Base-by-base conservation (phyloP, 2,888 invertebrate species). In the Drosophila conformis region DNA sequence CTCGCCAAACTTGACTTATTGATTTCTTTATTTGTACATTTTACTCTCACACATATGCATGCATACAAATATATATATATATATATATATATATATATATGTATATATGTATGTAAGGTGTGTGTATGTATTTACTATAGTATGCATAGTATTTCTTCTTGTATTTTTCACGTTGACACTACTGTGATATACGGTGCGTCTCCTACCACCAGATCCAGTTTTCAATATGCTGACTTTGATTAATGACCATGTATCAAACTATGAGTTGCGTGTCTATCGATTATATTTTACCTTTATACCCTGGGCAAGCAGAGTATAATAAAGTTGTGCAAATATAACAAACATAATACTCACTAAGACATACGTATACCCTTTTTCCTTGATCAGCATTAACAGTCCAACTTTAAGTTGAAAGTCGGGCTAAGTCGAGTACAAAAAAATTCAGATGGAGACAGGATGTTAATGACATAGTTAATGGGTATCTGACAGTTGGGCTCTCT, bases 1-100 rank as follows among this genome's bases (percentile, higher is more conserved):
- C 56, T 69, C 60, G 70, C 62, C 70, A 74, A 79, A 72, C 70
- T 79, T 76, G 80, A 76, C 79, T 82, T 87, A 85, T 83, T 87
- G 85, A 83, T 85, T 83, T 85, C 84, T 81, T 81, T 82, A 82
- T 82, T 76, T 72, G 46, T 64, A 38, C 27, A 56, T 13, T 27
- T 56, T 27, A 36, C 27, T 36, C 18, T 7, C 11, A 27, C 8
- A 29, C 15, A 15, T 21, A 36, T 7, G 13, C 15, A 31, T 42
- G 11, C 7, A 7, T 8, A 4, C 4, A 4, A 10, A 42, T 42
- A 2, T 21, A 13, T 15, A 3, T 21, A 21, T 21, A 3, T 21
- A 21, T 36, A n/a, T 42, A 2, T 42, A 6, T 13, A 5, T 35
- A 15, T 35, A 35, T 35, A 4, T 35, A 1, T 36, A 6, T 35